Base-by-base conservation (phyloP, 2,797 vertebrate genomes). In the Hozukius guyotensis region DNA sequence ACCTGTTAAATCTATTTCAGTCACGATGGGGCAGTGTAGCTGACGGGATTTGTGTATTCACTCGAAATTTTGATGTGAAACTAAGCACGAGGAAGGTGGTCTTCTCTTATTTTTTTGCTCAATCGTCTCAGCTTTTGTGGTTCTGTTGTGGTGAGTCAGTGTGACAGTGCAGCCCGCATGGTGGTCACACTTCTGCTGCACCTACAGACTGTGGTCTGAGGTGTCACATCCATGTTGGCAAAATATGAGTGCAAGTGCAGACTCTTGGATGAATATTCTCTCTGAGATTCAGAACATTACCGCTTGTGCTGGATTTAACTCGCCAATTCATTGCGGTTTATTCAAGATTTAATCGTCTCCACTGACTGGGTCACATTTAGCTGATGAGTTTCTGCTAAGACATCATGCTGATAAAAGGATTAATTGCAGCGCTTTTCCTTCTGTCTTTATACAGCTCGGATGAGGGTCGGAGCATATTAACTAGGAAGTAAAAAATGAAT, bases 381-480 rank as follows among this genome's bases (percentile, higher is more conserved):
- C 82, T 82, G 59, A 89, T 87, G 68, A 71, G 74, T 74, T 87
- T 85, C 31, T 81, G 38, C 14, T 67, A 67, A 79, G 80, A 81
- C 77, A 59, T 81, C 52, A 11, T 52, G 57, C 42, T 81, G 83
- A 87, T 89, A 80, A 82, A 72, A 24, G 67, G 72, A 91, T 89
- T 92, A 77, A 82, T 66, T 66, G 29, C 55, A 36, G 69, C 10
- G 18, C 34, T 78, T 76, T 76, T 63, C 18, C 29, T 36, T 74
- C 32, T 34, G 25, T 73, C 49, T 83, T 72, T 55, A 46, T 72
- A 5, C 46, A 63, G 57, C 67, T 53, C 46, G 20, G 27, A 68
- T 60, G 36, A 72, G 65, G 29, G 34, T 74, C 20, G 36, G 24
- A 7, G 8, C 34, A n/a, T 29, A 71, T 85, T 88, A 76, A 82